phyloP scores from a whole-genome alignment of 1,140 invertebrate species.

The Leguminivora glycinivorella region DNA sequence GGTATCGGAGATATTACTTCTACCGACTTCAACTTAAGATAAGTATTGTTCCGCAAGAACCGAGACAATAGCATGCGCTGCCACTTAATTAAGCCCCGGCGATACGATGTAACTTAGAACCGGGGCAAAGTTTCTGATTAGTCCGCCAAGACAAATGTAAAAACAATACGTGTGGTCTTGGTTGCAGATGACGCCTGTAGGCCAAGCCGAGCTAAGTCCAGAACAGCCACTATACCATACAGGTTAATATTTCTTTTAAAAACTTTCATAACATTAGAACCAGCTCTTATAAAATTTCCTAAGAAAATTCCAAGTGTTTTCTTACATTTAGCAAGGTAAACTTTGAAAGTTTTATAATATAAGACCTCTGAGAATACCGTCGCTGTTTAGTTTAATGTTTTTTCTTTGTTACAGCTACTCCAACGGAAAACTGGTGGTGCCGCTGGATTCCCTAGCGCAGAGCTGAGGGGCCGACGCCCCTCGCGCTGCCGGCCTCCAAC shows the following conservation, averaged over 20 bases:
- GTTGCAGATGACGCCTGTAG: slow-evolving; percentile 77
- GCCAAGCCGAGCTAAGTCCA: slow-evolving; percentile 77
- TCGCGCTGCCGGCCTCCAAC: slow-evolving; percentile 57
- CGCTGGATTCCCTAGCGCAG: slow-evolving; percentile 78
- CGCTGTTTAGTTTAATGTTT: slow-evolving; percentile 31
- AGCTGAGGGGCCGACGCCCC: slow-evolving; percentile 68
- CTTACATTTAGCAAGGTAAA: background rate
- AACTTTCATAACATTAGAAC: slow-evolving; percentile 10
- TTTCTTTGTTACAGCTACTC: slow-evolving; percentile 75
- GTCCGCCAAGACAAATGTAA: slow-evolving; percentile 47
- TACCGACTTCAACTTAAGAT: slow-evolving; percentile 69
- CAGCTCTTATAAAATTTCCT: slow-evolving; percentile 18
- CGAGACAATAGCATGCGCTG: slow-evolving; percentile 71
- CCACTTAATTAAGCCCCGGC: slow-evolving; percentile 69
- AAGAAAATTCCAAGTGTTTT: slow-evolving; percentile 16
- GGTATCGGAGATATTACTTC: slow-evolving; percentile 76
- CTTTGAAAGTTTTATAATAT: slow-evolving; percentile 34
- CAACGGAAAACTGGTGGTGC: slow-evolving; percentile 79
- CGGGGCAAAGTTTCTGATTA: slow-evolving; percentile 54
- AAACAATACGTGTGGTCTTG: slow-evolving; percentile 55
- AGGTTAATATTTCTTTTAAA: slow-evolving; percentile 56
- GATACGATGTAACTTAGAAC: slow-evolving; percentile 52
- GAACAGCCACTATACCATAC: slow-evolving; percentile 75
- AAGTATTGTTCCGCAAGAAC: slow-evolving; percentile 73
- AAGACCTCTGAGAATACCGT: slow-evolving; percentile 27